Conservation (phyloP, 2,113 vertebrate genomes). For the Sitta europaea region DNA sequence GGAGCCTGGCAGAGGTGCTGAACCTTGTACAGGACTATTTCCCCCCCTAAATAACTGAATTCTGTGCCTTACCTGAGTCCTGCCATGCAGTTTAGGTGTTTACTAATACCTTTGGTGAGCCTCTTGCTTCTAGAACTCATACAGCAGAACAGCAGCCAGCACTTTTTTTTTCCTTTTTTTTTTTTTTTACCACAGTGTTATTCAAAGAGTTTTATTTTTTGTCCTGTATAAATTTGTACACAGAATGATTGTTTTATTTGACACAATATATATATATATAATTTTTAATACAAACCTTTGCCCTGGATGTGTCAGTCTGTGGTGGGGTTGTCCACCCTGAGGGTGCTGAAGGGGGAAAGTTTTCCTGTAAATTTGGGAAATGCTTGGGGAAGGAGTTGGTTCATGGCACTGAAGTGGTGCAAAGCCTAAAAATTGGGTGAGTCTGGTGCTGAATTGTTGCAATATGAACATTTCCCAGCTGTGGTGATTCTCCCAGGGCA, state of each 20-base stretch:
- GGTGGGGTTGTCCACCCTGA: background rate
- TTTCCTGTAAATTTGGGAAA: background rate
- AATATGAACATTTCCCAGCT: background rate
- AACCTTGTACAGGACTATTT: background rate
- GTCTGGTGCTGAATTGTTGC: background rate
- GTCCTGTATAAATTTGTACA: conserved; percentile 9
- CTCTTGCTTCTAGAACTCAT: background rate
- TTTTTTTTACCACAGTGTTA: background rate
- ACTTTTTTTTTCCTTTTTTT: background rate
- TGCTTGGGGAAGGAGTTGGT: background rate
- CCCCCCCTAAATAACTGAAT: background rate
- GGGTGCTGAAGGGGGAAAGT: background rate
- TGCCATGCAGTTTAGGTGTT: background rate
- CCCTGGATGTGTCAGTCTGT: background rate
- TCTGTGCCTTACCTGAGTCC: background rate
- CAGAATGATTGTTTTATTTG: background rate
- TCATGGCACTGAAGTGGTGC: background rate
- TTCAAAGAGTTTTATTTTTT: conserved; percentile 44
- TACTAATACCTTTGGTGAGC: background rate
- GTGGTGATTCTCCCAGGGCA: background rate
- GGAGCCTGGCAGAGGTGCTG: background rate
- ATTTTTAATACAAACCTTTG: background rate
- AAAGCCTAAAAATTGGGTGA: background rate
- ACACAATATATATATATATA: conserved; percentile 63
- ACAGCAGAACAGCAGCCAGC: conserved; percentile 12